Evolutionary conservation across 1,140 invertebrate genomes (phyloP).

Genomic region (Aphelinus atriplicis): DNA sequence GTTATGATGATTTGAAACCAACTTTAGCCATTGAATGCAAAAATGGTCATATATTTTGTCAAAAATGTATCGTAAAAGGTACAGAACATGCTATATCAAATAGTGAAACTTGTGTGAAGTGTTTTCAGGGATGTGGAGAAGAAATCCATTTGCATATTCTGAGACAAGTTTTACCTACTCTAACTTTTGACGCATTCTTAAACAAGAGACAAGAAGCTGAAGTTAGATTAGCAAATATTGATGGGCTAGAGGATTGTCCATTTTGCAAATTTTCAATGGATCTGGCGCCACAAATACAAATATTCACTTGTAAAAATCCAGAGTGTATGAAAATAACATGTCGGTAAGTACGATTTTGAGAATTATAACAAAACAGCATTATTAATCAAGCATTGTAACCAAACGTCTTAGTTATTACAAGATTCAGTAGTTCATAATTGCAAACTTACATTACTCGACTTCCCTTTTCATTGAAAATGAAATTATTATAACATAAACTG

Average conservation of each 20-base stretch:
- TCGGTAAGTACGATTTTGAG: constrained; percentile 51
- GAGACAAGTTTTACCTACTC: constrained; percentile 61
- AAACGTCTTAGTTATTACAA: not conserved
- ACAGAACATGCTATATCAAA: constrained; percentile 67
- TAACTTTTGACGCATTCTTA: constrained; percentile 58
- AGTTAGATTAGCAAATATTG: constrained; percentile 69
- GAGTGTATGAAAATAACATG: constrained; percentile 76
- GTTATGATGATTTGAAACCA: constrained; percentile 68
- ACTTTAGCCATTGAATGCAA: constrained; percentile 68
- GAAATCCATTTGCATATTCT: constrained; percentile 62
- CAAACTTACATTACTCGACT: not conserved
- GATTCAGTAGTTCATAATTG: not conserved
- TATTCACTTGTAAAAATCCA: constrained; percentile 73
- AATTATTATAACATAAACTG: constrained; percentile 1
- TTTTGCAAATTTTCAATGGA: constrained; percentile 75
- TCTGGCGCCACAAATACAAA: constrained; percentile 68
- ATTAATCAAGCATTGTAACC: too few relatives aligned
- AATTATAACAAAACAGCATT: too few relatives aligned
- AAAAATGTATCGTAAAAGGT: constrained; percentile 65
- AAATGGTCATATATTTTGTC: constrained; percentile 71
- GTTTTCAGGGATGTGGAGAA: constrained; percentile 62
- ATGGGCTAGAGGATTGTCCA: constrained; percentile 72
- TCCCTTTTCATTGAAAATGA: too few relatives aligned
- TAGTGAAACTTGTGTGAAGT: constrained; percentile 64
- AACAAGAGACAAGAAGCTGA: constrained; percentile 70